Conservation (phyloP, 2,888 invertebrate genomes). For the Leptinotarsa tumamoca region DNA sequence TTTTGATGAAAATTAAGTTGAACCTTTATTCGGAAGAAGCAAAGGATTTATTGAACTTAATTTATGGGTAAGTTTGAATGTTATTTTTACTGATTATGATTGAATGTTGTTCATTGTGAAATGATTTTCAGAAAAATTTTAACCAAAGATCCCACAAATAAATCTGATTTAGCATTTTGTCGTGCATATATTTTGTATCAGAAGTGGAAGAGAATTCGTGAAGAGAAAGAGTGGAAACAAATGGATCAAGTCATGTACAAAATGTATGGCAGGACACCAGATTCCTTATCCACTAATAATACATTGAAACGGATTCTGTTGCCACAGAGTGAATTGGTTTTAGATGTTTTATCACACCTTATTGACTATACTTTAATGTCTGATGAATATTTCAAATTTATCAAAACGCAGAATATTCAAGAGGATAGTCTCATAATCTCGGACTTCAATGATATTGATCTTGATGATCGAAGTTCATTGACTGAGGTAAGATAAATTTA, state of each 20-base stretch:
- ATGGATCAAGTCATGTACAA: slow-evolving; percentile 52
- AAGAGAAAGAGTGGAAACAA: slow-evolving; percentile 39
- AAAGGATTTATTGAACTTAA: slow-evolving; percentile 50
- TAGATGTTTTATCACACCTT: slow-evolving; percentile 37
- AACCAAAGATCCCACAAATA: slow-evolving; percentile 45
- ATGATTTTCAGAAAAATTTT: slow-evolving; percentile 52
- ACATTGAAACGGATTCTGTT: slow-evolving; percentile 50
- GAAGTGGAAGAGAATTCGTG: slow-evolving; percentile 53
- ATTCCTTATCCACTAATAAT: slow-evolving; percentile 48
- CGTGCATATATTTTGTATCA: slow-evolving; percentile 55
- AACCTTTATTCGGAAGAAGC: slow-evolving; percentile 43
- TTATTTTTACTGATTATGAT: not conserved
- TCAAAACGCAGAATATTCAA: slow-evolving; percentile 43
- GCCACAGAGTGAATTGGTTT: slow-evolving; percentile 41
- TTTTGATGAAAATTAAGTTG: slow-evolving; percentile 53
- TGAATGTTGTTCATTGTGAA: not conserved
- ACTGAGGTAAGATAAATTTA: slow-evolving; percentile 25
- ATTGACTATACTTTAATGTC: slow-evolving; percentile 39
- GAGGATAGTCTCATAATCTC: slow-evolving; percentile 22
- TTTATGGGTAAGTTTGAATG: slow-evolving; percentile 52
- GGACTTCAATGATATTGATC: slow-evolving; percentile 28
- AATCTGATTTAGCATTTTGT: slow-evolving; percentile 55
- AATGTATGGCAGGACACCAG: slow-evolving; percentile 48
- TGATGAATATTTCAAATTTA: slow-evolving; percentile 52
- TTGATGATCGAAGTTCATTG: slow-evolving; percentile 27